Evolutionary conservation across 2,113 vertebrate species (phyloP).

Genomic region (Pontoporia blainvillei): DNA sequence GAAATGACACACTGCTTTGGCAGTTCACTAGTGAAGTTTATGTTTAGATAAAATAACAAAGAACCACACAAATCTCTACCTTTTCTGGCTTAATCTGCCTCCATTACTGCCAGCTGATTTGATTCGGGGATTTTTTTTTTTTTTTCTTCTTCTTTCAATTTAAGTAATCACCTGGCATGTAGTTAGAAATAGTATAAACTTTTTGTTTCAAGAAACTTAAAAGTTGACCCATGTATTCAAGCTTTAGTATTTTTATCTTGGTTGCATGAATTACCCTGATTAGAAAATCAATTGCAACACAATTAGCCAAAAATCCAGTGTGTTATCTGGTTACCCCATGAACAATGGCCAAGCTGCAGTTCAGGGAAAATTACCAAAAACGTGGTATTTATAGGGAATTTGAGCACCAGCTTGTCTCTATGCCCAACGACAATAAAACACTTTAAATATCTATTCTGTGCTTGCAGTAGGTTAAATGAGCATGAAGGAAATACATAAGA

Average conservation of each 20-base stretch:
- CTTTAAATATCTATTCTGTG: not conserved
- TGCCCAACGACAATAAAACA: not conserved
- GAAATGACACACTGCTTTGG: constrained; percentile 18
- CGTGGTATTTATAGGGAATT: not conserved
- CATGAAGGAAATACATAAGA: not conserved
- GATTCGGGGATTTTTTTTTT: not conserved
- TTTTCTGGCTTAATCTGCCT: not conserved
- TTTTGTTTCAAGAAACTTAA: constrained; percentile 34
- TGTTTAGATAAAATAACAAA: constrained; percentile 38
- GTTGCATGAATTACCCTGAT: constrained; percentile 14
- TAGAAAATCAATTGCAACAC: not conserved
- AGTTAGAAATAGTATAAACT: not conserved
- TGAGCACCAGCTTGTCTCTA: not conserved
- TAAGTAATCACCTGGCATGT: constrained; percentile 17
- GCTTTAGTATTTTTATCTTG: constrained; percentile 27
- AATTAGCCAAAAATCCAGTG: not conserved
- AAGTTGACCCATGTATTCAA: not conserved
- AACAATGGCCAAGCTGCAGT: not conserved
- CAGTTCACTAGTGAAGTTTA: constrained; percentile 1
- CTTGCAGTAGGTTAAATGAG: not conserved
- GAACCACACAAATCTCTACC: not conserved
- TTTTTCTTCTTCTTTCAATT: not conserved
- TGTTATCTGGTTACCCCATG: not conserved
- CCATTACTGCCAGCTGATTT: not conserved
- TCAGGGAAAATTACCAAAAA: not conserved